These are phyloP conservation scores for Mus spretus DNA, from an alignment of 2,797 vertebrate species.

Conservation along the genomic window DNA sequence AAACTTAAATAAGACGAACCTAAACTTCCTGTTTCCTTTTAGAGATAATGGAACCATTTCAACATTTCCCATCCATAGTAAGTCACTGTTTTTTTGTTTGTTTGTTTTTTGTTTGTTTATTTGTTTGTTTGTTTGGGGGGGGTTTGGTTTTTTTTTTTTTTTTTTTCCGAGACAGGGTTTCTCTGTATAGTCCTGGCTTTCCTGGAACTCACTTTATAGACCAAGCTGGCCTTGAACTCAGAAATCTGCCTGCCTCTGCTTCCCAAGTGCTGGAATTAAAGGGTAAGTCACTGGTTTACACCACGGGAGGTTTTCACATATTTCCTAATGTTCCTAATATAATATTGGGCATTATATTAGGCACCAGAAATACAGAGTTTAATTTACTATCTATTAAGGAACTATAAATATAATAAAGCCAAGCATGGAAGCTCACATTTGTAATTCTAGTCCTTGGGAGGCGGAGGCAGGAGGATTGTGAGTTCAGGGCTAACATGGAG, in stretches of 20 bases:
- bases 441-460: background rate
- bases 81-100: background rate
- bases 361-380: background rate
- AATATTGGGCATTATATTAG: background rate
- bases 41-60: background rate
- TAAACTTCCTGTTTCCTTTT: background rate
- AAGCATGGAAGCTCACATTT: background rate
- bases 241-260: no score
- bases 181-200: no score
- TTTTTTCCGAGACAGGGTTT: no score
- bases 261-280: no score
- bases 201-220: no score
- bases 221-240: no score
- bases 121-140: no score
- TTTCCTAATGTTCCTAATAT: background rate
- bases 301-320: background rate
- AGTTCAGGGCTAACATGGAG: background rate
- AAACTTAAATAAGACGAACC: background rate
- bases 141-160: no score
- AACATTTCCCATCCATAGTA: background rate
- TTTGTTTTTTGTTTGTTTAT: no score
- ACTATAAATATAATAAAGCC: background rate
- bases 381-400: background rate
- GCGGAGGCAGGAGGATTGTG: background rate
- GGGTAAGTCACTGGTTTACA: background rate